Conservation (phyloP, 2,888 invertebrate genomes). For the Cremastinae sp. region DNA sequence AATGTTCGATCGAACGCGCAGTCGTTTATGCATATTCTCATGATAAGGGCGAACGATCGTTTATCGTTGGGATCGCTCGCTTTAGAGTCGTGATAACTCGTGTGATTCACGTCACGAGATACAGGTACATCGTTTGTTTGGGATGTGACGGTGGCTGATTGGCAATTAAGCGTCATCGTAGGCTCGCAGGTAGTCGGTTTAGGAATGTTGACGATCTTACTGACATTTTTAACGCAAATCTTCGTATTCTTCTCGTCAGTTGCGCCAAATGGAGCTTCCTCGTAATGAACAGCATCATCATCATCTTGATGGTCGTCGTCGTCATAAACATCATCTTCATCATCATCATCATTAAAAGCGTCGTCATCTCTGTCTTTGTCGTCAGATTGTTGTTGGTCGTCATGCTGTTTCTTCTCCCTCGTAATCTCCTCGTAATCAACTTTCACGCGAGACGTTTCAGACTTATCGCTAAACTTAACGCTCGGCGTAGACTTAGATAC, state of each 20-base stretch:
- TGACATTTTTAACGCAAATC: conserved; percentile 58
- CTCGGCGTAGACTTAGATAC: conserved; percentile 78
- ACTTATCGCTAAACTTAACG: conserved; percentile 78
- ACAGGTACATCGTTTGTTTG: conserved; percentile 79
- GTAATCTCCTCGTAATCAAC: conserved; percentile 35
- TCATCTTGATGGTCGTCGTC: conserved; percentile 66
- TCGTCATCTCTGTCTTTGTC: conserved; percentile 28
- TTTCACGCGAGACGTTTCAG: conserved; percentile 72
- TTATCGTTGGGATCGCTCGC: conserved; percentile 31
- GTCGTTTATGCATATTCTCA: conserved; percentile 6
- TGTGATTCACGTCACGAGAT: conserved; percentile 71
- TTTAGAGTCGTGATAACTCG: conserved; percentile 67
- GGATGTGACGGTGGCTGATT: conserved; percentile 79
- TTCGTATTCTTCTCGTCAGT: conserved; percentile 48
- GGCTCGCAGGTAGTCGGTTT: conserved; percentile 80
- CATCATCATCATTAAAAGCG: conserved; percentile 68
- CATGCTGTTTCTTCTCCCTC: conserved; percentile 4
- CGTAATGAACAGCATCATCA: conserved; percentile 42
- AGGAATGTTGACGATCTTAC: conserved; percentile 78
- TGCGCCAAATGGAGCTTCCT: conserved; percentile 58
- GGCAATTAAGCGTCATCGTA: conserved; percentile 80
- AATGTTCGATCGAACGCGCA: conserved; percentile 17
- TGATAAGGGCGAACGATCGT: conserved; percentile 16
- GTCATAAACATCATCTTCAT: conserved; percentile 64
- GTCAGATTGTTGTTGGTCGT: conserved; percentile 9